Conservation (phyloP, 2,888 invertebrate genomes). For the Alitta virens region DNA sequence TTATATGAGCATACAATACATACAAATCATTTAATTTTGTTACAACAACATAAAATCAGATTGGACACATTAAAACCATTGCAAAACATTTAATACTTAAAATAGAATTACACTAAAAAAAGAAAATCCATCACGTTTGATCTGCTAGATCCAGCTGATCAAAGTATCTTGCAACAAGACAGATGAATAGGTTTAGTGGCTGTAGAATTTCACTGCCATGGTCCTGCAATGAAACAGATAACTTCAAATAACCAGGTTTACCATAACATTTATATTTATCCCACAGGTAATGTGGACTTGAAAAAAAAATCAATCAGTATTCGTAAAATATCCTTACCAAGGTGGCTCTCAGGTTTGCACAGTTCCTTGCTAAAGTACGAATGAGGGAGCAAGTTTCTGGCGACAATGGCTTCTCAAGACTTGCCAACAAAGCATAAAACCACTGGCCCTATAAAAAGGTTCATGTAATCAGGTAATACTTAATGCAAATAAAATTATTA, state of each 20-base stretch:
- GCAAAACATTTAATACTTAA: no score
- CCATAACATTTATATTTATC: not conserved
- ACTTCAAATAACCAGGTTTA: not conserved
- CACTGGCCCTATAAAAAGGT: conserved; percentile 63
- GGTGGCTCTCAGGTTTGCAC: conserved; percentile 56
- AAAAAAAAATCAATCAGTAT: not conserved
- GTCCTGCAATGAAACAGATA: conserved; percentile 34
- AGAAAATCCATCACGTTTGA: conserved; percentile 7
- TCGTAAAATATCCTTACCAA: conserved; percentile 38
- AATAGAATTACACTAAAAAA: no score
- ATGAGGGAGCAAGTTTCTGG: conserved; percentile 69
- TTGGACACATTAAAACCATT: no score
- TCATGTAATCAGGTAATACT: no score
- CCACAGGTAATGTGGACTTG: no score
- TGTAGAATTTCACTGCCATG: conserved; percentile 48
- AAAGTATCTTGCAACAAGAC: conserved; percentile 73
- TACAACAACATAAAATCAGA: no score
- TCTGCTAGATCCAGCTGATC: conserved; percentile 75
- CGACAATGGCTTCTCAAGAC: conserved; percentile 67
- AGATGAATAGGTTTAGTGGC: conserved; percentile 72
- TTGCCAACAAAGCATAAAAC: conserved; percentile 70
- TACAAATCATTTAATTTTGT: no score
- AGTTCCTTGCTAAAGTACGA: conserved; percentile 67
- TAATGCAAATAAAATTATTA: not conserved
- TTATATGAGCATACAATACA: no score